These are phyloP conservation scores for Lophius piscatorius DNA, from an alignment of 2,113 vertebrate genomes.

Conservation along the genomic window DNA sequence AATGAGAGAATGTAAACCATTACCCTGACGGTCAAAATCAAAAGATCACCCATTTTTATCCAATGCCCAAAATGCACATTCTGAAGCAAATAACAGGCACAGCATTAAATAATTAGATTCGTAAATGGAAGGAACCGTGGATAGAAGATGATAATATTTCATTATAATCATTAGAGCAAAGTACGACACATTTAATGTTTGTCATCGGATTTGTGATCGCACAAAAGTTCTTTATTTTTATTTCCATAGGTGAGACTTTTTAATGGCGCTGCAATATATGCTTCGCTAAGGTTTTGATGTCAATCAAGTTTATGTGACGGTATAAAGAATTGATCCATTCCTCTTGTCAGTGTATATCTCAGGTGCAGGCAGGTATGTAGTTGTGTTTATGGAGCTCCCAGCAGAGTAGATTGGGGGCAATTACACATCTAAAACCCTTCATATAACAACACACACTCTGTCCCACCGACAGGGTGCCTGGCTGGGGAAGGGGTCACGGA, in stretches of 20 bases:
- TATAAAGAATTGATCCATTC: constrained; percentile 21
- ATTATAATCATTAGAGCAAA: no score
- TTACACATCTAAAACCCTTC: constrained; percentile 58
- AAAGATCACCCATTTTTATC: constrained; percentile 67
- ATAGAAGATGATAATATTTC: constrained; percentile 10
- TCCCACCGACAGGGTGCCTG: constrained; percentile 38
- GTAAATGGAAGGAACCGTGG: background rate
- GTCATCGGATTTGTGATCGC: background rate
- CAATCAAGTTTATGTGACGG: constrained; percentile 25
- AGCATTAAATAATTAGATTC: constrained; percentile 22
- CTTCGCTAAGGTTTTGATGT: no score
- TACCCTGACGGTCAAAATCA: constrained; percentile 48
- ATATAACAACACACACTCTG: constrained; percentile 54
- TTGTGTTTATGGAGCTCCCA: constrained; percentile 59
- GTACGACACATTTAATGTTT: constrained; percentile 35
- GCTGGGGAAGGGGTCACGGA: constrained; percentile 37
- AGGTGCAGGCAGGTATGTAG: constrained; percentile 42
- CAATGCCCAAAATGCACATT: constrained; percentile 66
- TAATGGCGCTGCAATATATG: no score
- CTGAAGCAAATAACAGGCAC: constrained; percentile 54
- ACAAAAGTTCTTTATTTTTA: background rate
- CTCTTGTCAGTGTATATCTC: constrained; percentile 36
- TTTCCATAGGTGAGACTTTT: no score
- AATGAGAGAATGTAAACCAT: constrained; percentile 60
- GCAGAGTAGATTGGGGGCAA: constrained; percentile 56